phyloP scores from a whole-genome alignment of 2,113 vertebrate species.

The Corythaixoides concolor region DNA sequence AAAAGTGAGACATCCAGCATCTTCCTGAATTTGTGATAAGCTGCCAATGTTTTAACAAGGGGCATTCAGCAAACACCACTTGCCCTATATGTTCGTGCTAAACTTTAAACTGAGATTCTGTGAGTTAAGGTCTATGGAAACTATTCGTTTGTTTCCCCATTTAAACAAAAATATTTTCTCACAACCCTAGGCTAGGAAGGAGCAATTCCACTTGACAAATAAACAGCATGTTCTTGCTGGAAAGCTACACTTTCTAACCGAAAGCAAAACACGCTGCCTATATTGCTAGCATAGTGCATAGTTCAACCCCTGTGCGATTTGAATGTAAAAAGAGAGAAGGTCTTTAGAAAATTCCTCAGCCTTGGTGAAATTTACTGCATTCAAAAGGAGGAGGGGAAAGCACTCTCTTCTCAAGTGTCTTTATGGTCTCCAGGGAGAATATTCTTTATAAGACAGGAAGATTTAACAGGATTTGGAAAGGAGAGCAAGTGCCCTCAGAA shows the following conservation, averaged over 20 bases:
- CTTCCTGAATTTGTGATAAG: constrained; percentile 18
- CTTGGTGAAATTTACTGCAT: not conserved
- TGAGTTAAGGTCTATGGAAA: not conserved
- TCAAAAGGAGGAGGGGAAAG: not conserved
- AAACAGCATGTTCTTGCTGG: constrained; percentile 11
- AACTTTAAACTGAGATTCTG: not conserved
- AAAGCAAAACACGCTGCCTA: not conserved
- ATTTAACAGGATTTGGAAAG: constrained; percentile 15
- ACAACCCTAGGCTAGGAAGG: constrained; percentile 12
- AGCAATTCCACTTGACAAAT: constrained; percentile 23
- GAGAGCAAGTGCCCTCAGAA: not conserved
- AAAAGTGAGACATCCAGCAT: constrained; percentile 33
- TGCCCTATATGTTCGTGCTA: not conserved
- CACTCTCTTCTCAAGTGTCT: not conserved
- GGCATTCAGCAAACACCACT: not conserved
- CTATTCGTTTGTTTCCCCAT: not conserved
- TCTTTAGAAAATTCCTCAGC: constrained; percentile 20
- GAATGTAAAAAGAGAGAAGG: not conserved
- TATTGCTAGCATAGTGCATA: not conserved
- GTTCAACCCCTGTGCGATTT: not conserved
- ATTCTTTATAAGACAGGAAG: not conserved
- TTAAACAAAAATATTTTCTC: constrained; percentile 23
- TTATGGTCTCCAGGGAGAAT: constrained; percentile 19
- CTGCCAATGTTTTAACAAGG: constrained; percentile 33
- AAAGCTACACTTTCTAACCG: not conserved